phyloP scores from a whole-genome alignment of 2,797 vertebrate species.

The Hydrophis major region DNA sequence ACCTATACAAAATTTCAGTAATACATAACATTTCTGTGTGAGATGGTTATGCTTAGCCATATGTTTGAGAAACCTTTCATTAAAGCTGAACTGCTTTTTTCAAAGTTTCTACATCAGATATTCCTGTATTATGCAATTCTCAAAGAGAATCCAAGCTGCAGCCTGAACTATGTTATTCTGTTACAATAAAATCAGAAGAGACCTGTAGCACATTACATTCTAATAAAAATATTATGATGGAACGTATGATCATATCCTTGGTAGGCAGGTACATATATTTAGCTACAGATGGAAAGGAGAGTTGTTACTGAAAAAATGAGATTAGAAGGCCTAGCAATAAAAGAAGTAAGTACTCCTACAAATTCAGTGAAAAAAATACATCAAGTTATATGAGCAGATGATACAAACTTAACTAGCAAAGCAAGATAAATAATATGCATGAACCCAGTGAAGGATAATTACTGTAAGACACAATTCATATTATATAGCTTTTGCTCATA shows the following conservation, averaged over 20 bases:
- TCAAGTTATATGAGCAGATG: not conserved
- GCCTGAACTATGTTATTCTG: not conserved
- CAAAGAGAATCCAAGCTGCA: not conserved
- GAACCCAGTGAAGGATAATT: not conserved
- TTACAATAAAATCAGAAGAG: not conserved
- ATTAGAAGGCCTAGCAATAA: not conserved
- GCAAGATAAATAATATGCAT: not conserved
- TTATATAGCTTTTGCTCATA: not conserved
- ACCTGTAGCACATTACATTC: not conserved
- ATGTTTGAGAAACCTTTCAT: not conserved
- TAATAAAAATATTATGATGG: slow-evolving; percentile 1
- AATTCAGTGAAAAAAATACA: not conserved
- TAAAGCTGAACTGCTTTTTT: not conserved
- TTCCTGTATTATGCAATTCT: not conserved
- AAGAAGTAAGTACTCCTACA: not conserved
- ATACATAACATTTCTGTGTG: not conserved
- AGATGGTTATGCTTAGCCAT: not conserved
- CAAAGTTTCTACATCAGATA: not conserved
- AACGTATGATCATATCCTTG: not conserved
- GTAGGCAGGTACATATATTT: not conserved
- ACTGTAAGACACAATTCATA: not conserved
- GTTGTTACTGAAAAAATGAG: not conserved
- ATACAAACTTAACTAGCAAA: not conserved
- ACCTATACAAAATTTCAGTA: not conserved
- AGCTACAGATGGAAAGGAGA: not conserved